Conservation (phyloP, 1,140 invertebrate genomes). For the Hyphantria cunea region DNA sequence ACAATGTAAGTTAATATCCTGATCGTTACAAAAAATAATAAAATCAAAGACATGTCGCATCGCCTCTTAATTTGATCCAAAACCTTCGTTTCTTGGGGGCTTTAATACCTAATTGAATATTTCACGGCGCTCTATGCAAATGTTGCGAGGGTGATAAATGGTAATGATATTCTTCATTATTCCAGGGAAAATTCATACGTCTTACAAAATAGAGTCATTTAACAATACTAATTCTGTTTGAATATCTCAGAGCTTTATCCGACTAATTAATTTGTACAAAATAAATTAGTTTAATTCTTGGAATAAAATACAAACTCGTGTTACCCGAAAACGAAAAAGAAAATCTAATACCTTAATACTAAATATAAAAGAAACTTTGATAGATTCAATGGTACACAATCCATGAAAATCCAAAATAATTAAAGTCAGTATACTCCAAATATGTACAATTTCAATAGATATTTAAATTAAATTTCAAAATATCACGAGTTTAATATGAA, state of each 20-base stretch:
- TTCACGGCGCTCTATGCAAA: constrained; percentile 39
- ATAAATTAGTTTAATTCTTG: background rate
- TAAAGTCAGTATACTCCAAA: background rate
- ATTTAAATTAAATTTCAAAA: background rate
- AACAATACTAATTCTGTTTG: constrained; percentile 14
- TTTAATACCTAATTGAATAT: constrained; percentile 44
- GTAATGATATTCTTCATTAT: constrained; percentile 37
- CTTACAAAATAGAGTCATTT: constrained; percentile 21
- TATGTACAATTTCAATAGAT: background rate
- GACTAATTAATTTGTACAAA: background rate
- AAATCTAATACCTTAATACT: background rate
- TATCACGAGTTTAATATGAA: background rate
- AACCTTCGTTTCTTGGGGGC: constrained; percentile 31
- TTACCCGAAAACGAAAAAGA: background rate
- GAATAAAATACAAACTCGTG: background rate
- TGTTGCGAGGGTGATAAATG: constrained; percentile 41
- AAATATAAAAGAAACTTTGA: background rate
- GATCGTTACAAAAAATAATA: constrained; percentile 66
- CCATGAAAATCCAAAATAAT: background rate
- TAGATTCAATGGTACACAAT: background rate
- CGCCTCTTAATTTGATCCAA: constrained; percentile 37
- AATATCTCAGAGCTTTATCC: background rate
- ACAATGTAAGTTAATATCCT: constrained; percentile 60
- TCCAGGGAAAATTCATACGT: constrained; percentile 25
- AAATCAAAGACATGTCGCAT: constrained; percentile 52